Percentiles rank a stretch among this genome's conserved stretches.
Evolutionary conservation across 2,888 invertebrate species (phyloP).

Genomic region (Pilophorus perplexus): DNA sequence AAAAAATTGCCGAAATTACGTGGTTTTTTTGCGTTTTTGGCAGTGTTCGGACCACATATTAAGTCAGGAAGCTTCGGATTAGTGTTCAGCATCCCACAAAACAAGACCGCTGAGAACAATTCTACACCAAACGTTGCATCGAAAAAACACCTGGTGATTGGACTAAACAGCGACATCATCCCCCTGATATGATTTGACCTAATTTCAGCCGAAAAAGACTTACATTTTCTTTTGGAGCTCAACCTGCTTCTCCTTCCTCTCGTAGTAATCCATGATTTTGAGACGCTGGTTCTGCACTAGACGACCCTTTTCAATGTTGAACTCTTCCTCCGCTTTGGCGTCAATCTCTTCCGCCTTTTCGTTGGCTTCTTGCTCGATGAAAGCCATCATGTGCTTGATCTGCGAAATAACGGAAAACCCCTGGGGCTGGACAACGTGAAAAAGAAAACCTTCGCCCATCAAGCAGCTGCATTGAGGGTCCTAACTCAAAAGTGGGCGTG

Average conservation of each 20-base stretch:
- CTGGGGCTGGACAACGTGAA: background rate
- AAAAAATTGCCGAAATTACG: no score
- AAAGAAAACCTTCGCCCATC: no score
- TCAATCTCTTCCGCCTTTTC: constrained; percentile 99
- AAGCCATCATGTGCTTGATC: constrained; percentile 99
- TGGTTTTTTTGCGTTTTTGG: no score
- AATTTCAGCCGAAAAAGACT: constrained; percentile 52
- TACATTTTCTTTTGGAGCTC: constrained; percentile 99
- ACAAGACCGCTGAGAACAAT: no score
- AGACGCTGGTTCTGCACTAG: constrained; percentile 97
- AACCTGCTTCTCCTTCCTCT: constrained; percentile 98
- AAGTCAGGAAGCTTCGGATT: no score
- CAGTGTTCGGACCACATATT: no score
- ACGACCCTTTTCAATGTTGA: constrained; percentile 99
- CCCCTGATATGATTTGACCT: no score
- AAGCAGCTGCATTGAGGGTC: no score
- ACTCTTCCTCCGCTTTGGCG: constrained; percentile 99
- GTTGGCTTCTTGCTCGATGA: constrained; percentile 99
- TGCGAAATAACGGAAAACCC: background rate
- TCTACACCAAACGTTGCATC: no score
- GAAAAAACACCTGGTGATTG: no score
- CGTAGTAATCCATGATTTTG: constrained; percentile 99
- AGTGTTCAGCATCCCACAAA: no score
- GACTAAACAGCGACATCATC: no score
- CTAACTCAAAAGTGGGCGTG: constrained; percentile 43